Evolutionary conservation across 1,140 invertebrate genomes (phyloP).

Genomic region (Rhyacophila brunnea): DNA sequence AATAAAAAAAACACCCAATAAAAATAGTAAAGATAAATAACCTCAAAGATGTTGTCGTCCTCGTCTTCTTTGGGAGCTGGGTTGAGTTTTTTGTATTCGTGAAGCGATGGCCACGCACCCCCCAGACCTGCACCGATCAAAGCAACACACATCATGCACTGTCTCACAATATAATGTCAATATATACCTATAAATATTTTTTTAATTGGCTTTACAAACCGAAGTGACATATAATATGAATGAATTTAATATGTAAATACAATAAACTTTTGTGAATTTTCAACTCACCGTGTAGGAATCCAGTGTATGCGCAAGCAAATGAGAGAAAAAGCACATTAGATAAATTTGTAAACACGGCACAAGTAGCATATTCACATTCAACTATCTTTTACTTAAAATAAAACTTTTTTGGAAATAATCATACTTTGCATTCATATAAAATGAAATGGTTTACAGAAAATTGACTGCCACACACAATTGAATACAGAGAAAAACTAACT

Average conservation of each 20-base stretch:
- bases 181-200: too few relatives aligned
- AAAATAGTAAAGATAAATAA: conserved; percentile 29
- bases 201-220: too few relatives aligned
- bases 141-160: neutral
- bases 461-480: too few relatives aligned
- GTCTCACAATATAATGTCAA: neutral
- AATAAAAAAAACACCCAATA: too few relatives aligned
- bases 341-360: conserved; percentile 48
- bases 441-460: too few relatives aligned
- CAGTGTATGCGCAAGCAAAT: conserved; percentile 59
- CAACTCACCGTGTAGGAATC: conserved; percentile 60
- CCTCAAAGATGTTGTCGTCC: conserved; percentile 52
- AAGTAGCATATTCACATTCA: neutral
- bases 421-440: too few relatives aligned
- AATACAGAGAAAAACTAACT: too few relatives aligned
- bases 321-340: conserved; percentile 61
- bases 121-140: conserved; percentile 49
- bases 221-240: too few relatives aligned
- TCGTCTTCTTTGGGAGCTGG: conserved; percentile 48
- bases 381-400: too few relatives aligned
- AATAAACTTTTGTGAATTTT: neutral
- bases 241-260: too few relatives aligned
- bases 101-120: conserved; percentile 54
- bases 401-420: too few relatives aligned
- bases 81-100: conserved; percentile 48